Evolutionary conservation across 1,140 invertebrate genomes (phyloP).

Genomic region (Vollenhovia emeryi): DNA sequence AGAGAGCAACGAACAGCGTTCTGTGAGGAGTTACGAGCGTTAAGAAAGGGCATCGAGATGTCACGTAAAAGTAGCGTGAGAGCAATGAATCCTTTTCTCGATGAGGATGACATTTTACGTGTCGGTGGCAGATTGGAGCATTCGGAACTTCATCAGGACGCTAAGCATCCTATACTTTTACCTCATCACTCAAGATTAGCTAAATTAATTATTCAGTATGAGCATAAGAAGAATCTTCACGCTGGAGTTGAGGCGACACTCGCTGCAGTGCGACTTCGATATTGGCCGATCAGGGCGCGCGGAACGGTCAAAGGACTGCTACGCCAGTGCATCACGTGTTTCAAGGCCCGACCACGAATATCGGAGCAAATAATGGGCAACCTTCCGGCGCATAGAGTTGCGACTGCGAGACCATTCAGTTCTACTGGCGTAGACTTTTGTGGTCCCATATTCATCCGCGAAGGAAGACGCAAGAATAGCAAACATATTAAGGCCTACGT

Average conservation of each 20-base stretch:
- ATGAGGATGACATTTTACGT: neutral
- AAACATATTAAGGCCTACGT: neutral
- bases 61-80: neutral
- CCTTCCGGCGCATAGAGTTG: slow-evolving; percentile 73
- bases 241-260: neutral
- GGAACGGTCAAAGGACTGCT: neutral
- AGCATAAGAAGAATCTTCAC: neutral
- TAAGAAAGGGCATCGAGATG: neutral
- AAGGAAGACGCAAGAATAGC: neutral
- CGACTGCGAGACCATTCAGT: slow-evolving; percentile 75
- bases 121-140: neutral
- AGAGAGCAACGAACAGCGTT: neutral
- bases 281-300: slow-evolving; percentile 10
- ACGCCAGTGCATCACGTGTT: neutral
- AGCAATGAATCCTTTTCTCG: neutral
- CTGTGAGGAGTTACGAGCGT: neutral
- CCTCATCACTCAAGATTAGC: neutral
- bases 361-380: slow-evolving; percentile 72
- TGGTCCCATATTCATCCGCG: slow-evolving; percentile 77
- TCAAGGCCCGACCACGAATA: neutral
- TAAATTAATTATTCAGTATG: neutral
- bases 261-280: neutral
- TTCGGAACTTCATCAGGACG: neutral
- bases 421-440: slow-evolving; percentile 80
- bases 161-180: neutral